Evolutionary conservation across 2,797 vertebrate genomes (phyloP), one percentile per base, ranked within the genome.

Genomic region (Ctenopoma kingsleyae): DNA sequence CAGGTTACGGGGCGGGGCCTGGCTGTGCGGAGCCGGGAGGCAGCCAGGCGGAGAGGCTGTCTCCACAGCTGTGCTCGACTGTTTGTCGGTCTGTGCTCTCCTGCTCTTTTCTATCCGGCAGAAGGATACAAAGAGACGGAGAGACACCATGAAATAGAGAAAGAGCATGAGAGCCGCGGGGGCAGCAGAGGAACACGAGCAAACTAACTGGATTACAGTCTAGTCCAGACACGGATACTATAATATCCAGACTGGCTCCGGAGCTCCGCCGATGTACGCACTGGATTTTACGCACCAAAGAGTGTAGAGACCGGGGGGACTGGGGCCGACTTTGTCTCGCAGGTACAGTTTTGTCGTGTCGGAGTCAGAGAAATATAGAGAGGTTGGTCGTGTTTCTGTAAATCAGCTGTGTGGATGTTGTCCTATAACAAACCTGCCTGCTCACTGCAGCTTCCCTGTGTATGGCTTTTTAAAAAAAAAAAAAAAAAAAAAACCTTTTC

Each of bases 181-280:
- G 83, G 63, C 63, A 73, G 70, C 62, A 57, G 71, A 72, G 74
- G 67, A 65, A 76, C 56, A 61, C 67, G 53, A 73, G 78, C 81
- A 81, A 79, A 62, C 71, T 49, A 48, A 79, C 40, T 54, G 74
- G 84, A 90, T 87, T 55, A 41, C 6, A 43, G 67, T 55, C 15
- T 62, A 81, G 68, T 71, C 64, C 82, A 35, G 71, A 73, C 78
- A 71, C 83, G 81, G 81, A 90, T 76, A 71, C 64, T 63, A 11
- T 40, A 61, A 19, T 38, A 46, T 15, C 41, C 69, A 40, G 75
- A 72, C 82, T 68, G 80, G 78, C 81, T 48, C 66, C 77, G 64
- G 60, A 75, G 77, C 76, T 81, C 75, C 66, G 81, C 82, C 80
- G 88, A 94, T 92, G 93, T 86, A 46, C 87, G 83, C 75, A 81